Conservation (phyloP, 1,140 invertebrate genomes). For the Drosophila tropicalis region DNA sequence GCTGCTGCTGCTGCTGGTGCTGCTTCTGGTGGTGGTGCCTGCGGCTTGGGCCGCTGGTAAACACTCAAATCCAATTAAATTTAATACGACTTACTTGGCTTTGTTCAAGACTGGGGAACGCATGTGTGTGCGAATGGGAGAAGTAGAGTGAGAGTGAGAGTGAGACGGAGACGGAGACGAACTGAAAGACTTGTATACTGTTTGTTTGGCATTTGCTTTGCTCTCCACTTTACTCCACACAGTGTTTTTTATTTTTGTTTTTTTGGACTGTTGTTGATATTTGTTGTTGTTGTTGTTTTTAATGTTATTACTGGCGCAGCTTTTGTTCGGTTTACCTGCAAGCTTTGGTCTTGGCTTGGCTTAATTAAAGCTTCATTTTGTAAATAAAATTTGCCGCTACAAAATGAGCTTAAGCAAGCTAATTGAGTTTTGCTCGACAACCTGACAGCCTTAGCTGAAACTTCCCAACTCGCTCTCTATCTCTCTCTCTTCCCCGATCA, state of each 20-base stretch:
- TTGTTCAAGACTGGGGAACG: constrained; percentile 42
- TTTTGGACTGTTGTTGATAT: constrained; percentile 13
- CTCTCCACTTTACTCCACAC: constrained; percentile 31
- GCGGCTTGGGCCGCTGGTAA: constrained; percentile 77
- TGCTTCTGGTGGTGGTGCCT: constrained; percentile 36
- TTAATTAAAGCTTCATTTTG: constrained; percentile 75
- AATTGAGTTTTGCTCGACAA: constrained; percentile 54
- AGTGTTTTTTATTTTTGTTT: constrained; percentile 36
- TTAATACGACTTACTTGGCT: constrained; percentile 81
- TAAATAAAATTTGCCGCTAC: constrained; percentile 64
- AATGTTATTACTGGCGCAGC: constrained; percentile 54
- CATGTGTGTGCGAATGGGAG: constrained; percentile 30
- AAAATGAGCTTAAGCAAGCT: constrained; percentile 70
- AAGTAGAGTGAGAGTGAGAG: not conserved
- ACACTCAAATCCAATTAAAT: constrained; percentile 83
- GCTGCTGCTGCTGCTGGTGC: constrained; percentile 23
- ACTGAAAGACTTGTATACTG: constrained; percentile 31
- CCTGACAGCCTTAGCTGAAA: constrained; percentile 19
- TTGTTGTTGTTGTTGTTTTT: constrained; percentile 35
- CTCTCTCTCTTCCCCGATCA: constrained; percentile 32
- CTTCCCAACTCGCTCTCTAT: constrained; percentile 1
- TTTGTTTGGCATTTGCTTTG: constrained; percentile 74
- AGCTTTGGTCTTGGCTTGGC: constrained; percentile 49
- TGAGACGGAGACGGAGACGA: not conserved
- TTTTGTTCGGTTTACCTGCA: constrained; percentile 56